These are phyloP conservation scores for Ceratosolen fusciceps DNA, from an alignment of 1,140 invertebrate species.

Conservation along the genomic window DNA sequence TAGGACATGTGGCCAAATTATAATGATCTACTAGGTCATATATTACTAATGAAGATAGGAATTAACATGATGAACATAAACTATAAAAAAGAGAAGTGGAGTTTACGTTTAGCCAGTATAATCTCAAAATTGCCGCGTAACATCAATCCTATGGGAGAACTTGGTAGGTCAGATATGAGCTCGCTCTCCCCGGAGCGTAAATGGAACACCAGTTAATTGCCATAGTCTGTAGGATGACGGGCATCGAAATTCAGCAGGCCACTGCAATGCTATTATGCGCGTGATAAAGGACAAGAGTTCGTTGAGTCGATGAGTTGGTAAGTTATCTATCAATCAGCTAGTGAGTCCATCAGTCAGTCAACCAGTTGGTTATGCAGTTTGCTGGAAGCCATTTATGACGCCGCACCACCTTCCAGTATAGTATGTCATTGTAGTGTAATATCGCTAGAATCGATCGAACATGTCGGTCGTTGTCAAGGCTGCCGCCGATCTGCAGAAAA, in stretches of 20 bases:
- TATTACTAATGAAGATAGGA: too few species aligned
- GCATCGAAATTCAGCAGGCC: neutral
- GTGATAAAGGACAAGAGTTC: neutral
- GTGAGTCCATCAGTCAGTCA: neutral
- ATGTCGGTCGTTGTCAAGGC: conserved; percentile 9
- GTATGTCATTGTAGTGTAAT: neutral
- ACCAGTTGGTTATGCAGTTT: neutral
- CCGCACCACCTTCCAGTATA: neutral
- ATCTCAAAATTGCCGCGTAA: neutral
- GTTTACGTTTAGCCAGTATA: too few species aligned
- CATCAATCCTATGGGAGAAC: neutral
- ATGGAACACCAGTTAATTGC: neutral
- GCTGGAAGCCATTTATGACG: neutral
- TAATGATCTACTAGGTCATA: too few species aligned
- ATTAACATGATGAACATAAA: too few species aligned
- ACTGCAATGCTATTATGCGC: neutral
- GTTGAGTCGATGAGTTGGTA: neutral
- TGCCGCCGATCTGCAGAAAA: neutral
- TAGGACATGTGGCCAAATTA: too few species aligned
- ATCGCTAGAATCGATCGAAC: neutral
- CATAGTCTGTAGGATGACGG: neutral
- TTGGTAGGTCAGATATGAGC: neutral
- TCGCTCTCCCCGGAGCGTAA: neutral
- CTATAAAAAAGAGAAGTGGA: too few species aligned
- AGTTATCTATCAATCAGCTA: neutral